Evolutionary conservation across 2,797 vertebrate species (phyloP).

Genomic region (Mus minutoides): DNA sequence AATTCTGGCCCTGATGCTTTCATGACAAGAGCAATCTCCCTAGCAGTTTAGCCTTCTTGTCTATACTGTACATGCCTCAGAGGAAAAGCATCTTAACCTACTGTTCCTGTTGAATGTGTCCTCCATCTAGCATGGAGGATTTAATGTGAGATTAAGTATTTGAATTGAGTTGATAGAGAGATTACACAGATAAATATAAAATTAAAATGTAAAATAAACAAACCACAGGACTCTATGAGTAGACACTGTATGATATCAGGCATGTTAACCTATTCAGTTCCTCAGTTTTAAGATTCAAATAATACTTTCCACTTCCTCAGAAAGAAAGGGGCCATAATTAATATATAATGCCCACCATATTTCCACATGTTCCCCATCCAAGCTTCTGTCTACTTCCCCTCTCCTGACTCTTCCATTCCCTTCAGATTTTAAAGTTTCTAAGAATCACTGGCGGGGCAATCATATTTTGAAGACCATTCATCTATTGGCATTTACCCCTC

Average conservation of each 20-base stretch:
- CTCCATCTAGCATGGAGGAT: neutral
- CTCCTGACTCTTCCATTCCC: neutral
- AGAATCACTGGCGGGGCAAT: neutral
- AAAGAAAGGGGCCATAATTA: neutral
- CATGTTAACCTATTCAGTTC: neutral
- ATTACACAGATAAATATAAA: neutral
- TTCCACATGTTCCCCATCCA: neutral
- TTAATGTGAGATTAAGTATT: neutral
- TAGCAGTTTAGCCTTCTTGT: neutral
- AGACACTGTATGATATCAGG: neutral
- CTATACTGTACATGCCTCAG: neutral
- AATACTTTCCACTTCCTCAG: neutral
- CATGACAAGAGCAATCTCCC: neutral
- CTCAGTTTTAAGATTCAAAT: neutral
- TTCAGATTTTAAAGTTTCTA: neutral
- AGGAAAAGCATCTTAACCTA: neutral
- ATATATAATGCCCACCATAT: neutral
- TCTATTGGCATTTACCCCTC: neutral
- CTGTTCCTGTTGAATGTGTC: neutral
- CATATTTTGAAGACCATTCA: neutral
- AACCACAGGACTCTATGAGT: neutral
- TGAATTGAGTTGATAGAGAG: neutral
- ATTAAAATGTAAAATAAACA: conserved; percentile 22
- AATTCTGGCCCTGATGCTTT: neutral
- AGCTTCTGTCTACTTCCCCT: neutral